Evolutionary conservation across 2,113 vertebrate genomes (phyloP), one percentile per base, ranked within the genome.

Genomic region (Ceyx melanurus): DNA sequence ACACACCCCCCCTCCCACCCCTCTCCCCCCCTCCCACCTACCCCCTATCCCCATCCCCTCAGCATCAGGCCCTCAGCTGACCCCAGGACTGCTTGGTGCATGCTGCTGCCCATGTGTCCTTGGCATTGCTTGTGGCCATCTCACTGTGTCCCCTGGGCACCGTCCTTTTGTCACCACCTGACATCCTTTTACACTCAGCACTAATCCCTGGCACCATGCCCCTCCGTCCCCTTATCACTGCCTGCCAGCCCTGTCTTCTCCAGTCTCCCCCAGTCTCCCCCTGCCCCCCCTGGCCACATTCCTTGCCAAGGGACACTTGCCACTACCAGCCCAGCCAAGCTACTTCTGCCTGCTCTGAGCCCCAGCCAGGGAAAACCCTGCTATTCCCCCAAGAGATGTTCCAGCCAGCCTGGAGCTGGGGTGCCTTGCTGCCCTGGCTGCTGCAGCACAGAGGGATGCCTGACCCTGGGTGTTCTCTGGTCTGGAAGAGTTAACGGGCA

Each of bases 401-500:
- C 48, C 75, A 22, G 42, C 22, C 35, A 28, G 29, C 22, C 45
- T 46, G 43, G 42, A n/a, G 5, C 8, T 11, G 35, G 37, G 45
- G 25, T 56, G 16, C 22, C 46, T 75, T 31, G 22, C 20, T 45
- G 46, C 43, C 48, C 10, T 0, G 5, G 21, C 40, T 76, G 79
- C 66, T 56, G 21, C 71, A 20, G 45, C 58, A 56, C 54, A 25
- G 65, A 40, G 28, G 11, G 5, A 14, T 37, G 26, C 62, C 43
- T 1, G 4, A 18, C 26, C 16, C 11, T 1, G 0, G 31, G 31
- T 19, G 8, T 31, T 21, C 70, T 19, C 90, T 28, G 90, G 19
- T 42, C 31, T 54, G 77, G 48, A 87, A 73, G 89, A 87, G 93
- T 96, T 96, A 94, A 95, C 42, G 70, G 45, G 42, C 75, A 85